A percentile compares a stretch with the other conserved stretches of the same genome.
phyloP scores from a whole-genome alignment of 2,888 invertebrate species.

The Tipula lateralis region DNA sequence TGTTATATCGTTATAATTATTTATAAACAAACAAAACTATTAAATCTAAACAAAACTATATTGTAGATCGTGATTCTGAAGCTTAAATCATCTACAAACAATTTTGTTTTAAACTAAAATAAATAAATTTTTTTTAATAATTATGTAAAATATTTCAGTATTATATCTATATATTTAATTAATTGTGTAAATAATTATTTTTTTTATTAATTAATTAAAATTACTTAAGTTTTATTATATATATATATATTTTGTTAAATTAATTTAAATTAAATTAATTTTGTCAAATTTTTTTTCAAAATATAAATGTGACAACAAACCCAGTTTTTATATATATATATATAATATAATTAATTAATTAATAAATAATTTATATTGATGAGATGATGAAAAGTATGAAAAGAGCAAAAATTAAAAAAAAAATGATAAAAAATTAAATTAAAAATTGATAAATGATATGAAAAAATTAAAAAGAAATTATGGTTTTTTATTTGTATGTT shows the following conservation, averaged over 20 bases:
- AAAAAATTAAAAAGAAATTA: neutral
- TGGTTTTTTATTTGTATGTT: neutral
- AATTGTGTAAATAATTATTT: neutral
- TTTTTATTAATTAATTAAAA: neutral
- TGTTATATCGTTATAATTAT: conserved; percentile 13
- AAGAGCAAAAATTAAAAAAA: neutral
- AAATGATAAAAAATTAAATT: neutral
- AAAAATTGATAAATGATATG: neutral
- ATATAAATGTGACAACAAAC: neutral
- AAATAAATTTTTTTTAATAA: conserved; percentile 5
- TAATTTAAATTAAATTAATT: neutral
- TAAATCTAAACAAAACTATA: neutral
- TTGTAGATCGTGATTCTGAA: neutral
- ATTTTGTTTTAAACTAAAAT: neutral
- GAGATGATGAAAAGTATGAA: neutral
- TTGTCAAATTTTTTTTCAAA: neutral
- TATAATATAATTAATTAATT: neutral
- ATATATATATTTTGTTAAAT: neutral
- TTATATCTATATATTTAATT: neutral
- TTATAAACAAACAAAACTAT: neutral
- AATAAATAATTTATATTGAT: conserved; percentile 11
- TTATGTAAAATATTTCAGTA: conserved; percentile 13
- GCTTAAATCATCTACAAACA: neutral
- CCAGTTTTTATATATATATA: neutral
- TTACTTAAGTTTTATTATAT: neutral